Evolutionary conservation across 2,888 invertebrate species (phyloP), one percentile per base, ranked within the genome.

Genomic region (Melangyna quadrimaculata): DNA sequence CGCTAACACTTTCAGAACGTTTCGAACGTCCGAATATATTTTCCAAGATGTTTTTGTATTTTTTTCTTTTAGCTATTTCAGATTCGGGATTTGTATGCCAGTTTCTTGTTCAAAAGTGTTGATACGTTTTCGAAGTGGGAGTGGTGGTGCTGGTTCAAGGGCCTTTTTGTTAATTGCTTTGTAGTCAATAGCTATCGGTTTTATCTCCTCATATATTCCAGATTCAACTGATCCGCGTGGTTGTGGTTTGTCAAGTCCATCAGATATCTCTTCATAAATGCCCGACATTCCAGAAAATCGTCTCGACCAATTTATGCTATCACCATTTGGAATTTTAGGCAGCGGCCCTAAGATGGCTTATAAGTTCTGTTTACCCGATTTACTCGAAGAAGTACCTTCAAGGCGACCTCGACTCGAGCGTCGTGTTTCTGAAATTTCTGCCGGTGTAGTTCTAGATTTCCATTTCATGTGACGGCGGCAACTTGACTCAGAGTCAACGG

Each of bases 191-290:
- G 43, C 7, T 35, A 88, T 88, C 1, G 90, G 89, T 82, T 91
- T 91, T 92, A 92, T 92, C 82, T 92, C 92, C 84, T 92, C 92
- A 81, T 92, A 92, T 27, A 92, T 92, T 3, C 92, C 92, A 0
- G 92, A 92, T 0, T 91, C 91, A 40, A 92, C 89, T 0, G 92
- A 92, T 0, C 89, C 89, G 1, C 91, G 89, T 0, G 92, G 91
- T 29, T 80, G 71, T 24, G 78, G 65, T 55, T 61, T 77, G 6
- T 82, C 72, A 53, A 78, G 87, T 17, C 88, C 89, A 73, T 92
- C 92, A 8, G 89, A 89, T 40, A 92, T 92, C 81, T 92, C 92
- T 79, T 92, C 92, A 80, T 92, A 92, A 17, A 92, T 92, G 14
- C 91, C 92, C 0, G 92, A 92, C 37, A 90, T 89, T 3, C 91